These are phyloP conservation scores for Antennarius maculatus DNA, from an alignment of 2,797 vertebrate species.

Conservation along the genomic window DNA sequence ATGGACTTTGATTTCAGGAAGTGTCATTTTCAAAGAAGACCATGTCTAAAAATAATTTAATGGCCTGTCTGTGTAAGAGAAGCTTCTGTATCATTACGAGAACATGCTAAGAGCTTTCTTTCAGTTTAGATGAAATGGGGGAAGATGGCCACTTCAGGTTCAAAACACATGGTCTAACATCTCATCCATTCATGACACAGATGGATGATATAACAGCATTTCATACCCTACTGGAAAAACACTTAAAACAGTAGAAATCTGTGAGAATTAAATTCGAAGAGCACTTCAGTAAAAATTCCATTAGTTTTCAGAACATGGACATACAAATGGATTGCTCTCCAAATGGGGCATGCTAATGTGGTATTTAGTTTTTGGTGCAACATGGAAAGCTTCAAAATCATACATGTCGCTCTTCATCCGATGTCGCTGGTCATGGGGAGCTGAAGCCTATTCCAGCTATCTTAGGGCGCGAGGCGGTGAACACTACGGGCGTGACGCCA, in stretches of 20 bases:
- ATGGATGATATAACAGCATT: slow-evolving; percentile 50
- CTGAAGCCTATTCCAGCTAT: too few species aligned
- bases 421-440: too few species aligned
- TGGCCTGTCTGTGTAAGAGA: not conserved
- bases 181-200: slow-evolving; percentile 22
- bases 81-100: slow-evolving; percentile 3
- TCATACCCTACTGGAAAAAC: slow-evolving; percentile 34
- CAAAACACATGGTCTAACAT: slow-evolving; percentile 28
- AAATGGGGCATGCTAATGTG: not conserved
- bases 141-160: slow-evolving; percentile 41
- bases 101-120: slow-evolving; percentile 5
- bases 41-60: not conserved
- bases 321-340: slow-evolving; percentile 5
- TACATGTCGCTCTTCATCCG: too few species aligned
- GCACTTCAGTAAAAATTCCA: slow-evolving; percentile 33
- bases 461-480: too few species aligned
- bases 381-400: not conserved
- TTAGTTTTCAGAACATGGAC: slow-evolving; percentile 19
- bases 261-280: slow-evolving; percentile 14
- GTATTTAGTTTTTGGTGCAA: slow-evolving; percentile 5
- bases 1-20: not conserved
- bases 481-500: too few species aligned
- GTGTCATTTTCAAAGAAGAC: slow-evolving; percentile 22
- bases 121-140: slow-evolving; percentile 18
- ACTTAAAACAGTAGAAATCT: slow-evolving; percentile 23